phyloP scores from a whole-genome alignment of 1,140 invertebrate species.

The Tyrophagus putrescentiae region DNA sequence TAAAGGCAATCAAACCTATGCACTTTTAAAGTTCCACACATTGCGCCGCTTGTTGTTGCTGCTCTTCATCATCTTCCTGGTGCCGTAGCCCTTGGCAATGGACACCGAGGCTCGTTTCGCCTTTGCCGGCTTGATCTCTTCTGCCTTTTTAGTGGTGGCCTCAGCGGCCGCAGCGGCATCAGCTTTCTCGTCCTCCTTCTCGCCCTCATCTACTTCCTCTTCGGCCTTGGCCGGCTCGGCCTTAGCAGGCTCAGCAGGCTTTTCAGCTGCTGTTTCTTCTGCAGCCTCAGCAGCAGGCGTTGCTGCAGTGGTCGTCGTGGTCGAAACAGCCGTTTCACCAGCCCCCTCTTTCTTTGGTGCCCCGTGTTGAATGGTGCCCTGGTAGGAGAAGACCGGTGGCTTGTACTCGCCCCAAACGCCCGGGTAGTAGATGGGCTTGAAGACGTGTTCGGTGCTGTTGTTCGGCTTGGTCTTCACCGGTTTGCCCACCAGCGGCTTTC shows the following conservation, averaged over 20 bases:
- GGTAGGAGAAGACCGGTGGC: not conserved
- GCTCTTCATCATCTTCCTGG: no score
- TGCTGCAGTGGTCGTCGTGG: not conserved
- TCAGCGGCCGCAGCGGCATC: not conserved
- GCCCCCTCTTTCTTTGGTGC: not conserved
- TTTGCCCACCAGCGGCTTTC: not conserved
- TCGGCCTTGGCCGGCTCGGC: not conserved
- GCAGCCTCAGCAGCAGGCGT: not conserved
- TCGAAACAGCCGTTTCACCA: not conserved
- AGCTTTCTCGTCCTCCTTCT: not conserved
- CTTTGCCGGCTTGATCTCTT: not conserved
- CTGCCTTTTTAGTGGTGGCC: not conserved
- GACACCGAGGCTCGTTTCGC: not conserved
- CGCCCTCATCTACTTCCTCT: not conserved
- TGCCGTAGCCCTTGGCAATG: not conserved
- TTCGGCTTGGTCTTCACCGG: not conserved
- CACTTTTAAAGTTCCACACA: no score
- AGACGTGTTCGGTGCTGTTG: conserved; percentile 1
- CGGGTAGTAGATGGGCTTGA: not conserved
- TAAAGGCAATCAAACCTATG: no score
- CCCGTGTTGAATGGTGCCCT: not conserved
- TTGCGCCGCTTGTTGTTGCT: no score
- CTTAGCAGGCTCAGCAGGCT: not conserved
- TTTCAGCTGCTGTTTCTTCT: not conserved
- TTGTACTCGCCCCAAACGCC: not conserved